Conservation (phyloP, 2,113 vertebrate genomes). For the Petrocephalus zakoni region DNA sequence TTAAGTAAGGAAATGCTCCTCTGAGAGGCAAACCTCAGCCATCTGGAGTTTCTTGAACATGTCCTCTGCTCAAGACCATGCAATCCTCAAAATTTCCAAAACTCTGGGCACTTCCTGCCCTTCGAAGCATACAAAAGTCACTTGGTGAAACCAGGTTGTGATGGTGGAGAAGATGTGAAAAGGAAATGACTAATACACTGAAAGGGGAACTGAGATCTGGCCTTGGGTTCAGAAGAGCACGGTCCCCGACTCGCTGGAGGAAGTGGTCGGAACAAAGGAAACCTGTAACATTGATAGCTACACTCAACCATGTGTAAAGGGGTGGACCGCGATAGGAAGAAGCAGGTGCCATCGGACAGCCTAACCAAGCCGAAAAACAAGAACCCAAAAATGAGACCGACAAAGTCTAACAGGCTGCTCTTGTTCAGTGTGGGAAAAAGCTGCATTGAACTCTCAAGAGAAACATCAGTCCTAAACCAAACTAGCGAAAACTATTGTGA, state of each 20-base stretch:
- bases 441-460: not conserved
- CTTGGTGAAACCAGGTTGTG: not conserved
- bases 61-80: not conserved
- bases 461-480: not conserved
- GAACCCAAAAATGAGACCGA: not conserved
- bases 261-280: not conserved
- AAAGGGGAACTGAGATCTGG: not conserved
- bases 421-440: not conserved
- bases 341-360: not conserved
- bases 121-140: not conserved
- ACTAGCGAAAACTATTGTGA: not conserved
- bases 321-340: not conserved
- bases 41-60: not conserved
- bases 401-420: not conserved
- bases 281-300: not conserved
- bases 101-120: not conserved
- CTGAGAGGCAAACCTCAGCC: not conserved
- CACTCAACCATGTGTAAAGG: not conserved
- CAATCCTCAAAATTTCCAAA: not conserved
- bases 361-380: not conserved
- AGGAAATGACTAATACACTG: not conserved
- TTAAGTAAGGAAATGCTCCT: not conserved
- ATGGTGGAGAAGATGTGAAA: not conserved
- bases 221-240: not conserved
- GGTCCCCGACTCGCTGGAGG: not conserved